Evolutionary conservation across 2,888 invertebrate genomes (phyloP), one percentile per base, ranked within the genome.

Genomic region (Coenonympha glycerion): DNA sequence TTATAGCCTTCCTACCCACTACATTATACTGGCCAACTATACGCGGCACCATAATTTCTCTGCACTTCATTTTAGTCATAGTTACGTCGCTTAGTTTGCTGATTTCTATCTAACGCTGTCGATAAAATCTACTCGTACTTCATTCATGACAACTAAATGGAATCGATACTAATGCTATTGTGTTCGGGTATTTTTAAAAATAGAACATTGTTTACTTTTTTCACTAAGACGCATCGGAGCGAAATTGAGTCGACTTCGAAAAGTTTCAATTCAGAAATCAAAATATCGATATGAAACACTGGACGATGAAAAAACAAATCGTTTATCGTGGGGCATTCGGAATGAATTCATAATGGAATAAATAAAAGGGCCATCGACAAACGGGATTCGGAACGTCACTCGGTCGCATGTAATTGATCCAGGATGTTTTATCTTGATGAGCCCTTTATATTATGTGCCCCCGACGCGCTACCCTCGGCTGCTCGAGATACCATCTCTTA

Each of bases 351-450:
- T 60, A 61, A 65, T 66, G 71, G 69, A 68, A 66, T 59, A 68
- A 65, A 68, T 69, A 73, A 74, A 69, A 69, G 65, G 68, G 59
- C 62, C 64, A 71, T 76, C 70, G 72, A 73, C 68, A 71, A 81
- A 76, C 78, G 77, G 75, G 76, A 82, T 76, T 79, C 68, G 64
- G 71, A 69, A 76, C 76, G 78, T 81, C 82, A 83, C 71, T 76
- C 75, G 75, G 69, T 68, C 77, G 73, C 73, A 66, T 82, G 86
- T 86, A 87, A 87, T 85, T 84, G 86, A 87, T 86, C 85, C 84
- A 73, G 79, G 78, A 80, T 76, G 74, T 74, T 81, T 86, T 85
- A 87, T 86, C 87, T 85, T 73, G 85, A 85, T 83, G 79, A 81
- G 74, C 66, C 78, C 73, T 71, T 82, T 85, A 80, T 79, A n/a